phyloP scores from a whole-genome alignment of 2,797 vertebrate genomes.

The Holocentrus rufus region DNA sequence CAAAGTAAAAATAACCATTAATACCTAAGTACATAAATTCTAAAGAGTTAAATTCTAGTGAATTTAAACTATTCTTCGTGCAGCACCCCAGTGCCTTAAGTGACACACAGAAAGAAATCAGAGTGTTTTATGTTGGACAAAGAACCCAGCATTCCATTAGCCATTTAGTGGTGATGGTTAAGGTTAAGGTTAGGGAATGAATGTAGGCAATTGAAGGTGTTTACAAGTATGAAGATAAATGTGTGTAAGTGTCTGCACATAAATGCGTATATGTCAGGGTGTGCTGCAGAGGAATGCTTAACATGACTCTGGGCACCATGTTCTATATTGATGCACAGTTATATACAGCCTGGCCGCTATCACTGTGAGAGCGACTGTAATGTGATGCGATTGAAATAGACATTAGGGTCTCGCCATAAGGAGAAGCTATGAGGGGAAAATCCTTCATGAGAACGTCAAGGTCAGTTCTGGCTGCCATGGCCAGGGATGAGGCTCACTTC shows the following conservation, averaged over 20 bases:
- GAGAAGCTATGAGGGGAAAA: conserved; percentile 39
- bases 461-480: conserved; percentile 49
- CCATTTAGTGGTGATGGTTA: conserved; percentile 27
- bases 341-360: conserved; percentile 21
- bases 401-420: conserved; percentile 50
- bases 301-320: conserved; percentile 23
- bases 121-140: too few species aligned
- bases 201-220: conserved; percentile 19
- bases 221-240: conserved; percentile 32
- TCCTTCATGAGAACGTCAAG: conserved; percentile 26
- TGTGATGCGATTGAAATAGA: conserved; percentile 59
- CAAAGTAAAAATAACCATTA: too few species aligned
- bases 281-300: conserved; percentile 15
- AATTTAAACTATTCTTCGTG: too few species aligned
- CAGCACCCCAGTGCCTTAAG: too few species aligned
- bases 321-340: conserved; percentile 42
- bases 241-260: not conserved
- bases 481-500: conserved; percentile 10
- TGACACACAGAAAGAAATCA: too few species aligned
- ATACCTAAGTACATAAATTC: too few species aligned
- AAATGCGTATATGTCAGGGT: not conserved
- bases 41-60: too few species aligned
- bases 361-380: conserved; percentile 32
- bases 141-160: conserved; percentile 12
- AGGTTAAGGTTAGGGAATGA: conserved; percentile 34